Evolutionary conservation across 2,797 vertebrate genomes (phyloP).

Genomic region (Halcyon chelicuti): DNA sequence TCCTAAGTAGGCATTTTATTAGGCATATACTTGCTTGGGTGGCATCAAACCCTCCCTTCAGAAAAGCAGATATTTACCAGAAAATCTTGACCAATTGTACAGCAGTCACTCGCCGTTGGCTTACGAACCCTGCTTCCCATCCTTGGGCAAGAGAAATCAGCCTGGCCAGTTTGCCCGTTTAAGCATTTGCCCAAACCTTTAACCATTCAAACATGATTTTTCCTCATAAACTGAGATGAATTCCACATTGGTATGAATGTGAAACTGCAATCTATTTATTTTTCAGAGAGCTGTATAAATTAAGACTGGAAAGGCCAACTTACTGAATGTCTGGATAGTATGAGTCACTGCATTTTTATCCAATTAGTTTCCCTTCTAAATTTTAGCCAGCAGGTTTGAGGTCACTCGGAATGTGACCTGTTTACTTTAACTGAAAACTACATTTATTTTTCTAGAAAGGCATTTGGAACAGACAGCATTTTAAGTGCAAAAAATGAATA

Average conservation of each 20-base stretch:
- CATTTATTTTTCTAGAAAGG: conserved; percentile 28
- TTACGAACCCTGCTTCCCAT: neutral
- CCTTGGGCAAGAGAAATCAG: neutral
- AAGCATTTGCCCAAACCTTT: neutral
- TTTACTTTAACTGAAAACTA: conserved; percentile 46
- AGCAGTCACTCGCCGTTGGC: neutral
- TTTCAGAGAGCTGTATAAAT: neutral
- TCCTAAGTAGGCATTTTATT: neutral
- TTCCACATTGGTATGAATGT: neutral
- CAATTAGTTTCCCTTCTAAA: conserved; percentile 32
- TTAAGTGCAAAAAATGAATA: conserved; percentile 20
- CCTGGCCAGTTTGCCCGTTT: neutral
- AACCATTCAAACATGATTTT: neutral
- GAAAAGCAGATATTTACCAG: neutral
- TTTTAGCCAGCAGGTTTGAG: conserved; percentile 30
- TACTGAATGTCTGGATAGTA: neutral
- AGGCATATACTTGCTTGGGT: neutral
- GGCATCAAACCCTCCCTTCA: neutral
- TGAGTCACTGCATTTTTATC: conserved; percentile 7
- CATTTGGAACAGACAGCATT: conserved; percentile 19
- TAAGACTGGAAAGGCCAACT: conserved; percentile 18
- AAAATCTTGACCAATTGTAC: neutral
- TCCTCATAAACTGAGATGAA: neutral
- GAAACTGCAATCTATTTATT: neutral
- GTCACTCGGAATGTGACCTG: conserved; percentile 12